Conservation (phyloP, 2,797 vertebrate genomes). For the Sebastes wilsoni region DNA sequence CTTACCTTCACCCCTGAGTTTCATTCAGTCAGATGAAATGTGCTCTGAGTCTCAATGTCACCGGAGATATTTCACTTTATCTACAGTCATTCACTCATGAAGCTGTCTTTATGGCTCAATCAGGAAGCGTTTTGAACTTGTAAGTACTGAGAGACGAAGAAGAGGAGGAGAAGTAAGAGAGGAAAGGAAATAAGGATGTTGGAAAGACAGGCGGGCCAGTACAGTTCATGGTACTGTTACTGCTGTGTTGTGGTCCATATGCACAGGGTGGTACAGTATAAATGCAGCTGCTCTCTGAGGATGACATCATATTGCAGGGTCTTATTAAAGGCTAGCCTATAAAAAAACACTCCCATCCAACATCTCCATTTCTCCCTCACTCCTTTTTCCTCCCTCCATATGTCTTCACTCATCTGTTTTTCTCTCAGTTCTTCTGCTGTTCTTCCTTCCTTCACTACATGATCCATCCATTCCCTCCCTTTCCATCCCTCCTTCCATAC, state of each 20-base stretch:
- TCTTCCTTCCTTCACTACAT: not conserved
- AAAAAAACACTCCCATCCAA: slow-evolving; percentile 16
- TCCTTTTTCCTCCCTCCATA: not conserved
- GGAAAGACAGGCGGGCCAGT: not conserved
- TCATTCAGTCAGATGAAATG: not conserved
- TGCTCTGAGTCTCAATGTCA: not conserved
- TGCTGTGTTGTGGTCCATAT: slow-evolving; percentile 8
- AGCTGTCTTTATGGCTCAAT: not conserved
- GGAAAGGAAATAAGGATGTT: not conserved
- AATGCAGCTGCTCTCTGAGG: slow-evolving; percentile 33
- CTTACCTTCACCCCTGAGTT: not conserved
- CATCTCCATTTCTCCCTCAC: not conserved
- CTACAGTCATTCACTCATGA: not conserved
- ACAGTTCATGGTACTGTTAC: not conserved
- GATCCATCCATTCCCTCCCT: not conserved
- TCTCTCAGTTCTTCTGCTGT: not conserved
- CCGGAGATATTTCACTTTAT: not conserved
- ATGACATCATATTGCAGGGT: slow-evolving; percentile 68
- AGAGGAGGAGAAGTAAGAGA: not conserved
- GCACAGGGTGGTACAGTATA: slow-evolving; percentile 5
- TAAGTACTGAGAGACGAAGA: not conserved
- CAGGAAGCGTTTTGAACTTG: not conserved
- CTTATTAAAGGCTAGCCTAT: slow-evolving; percentile 43
- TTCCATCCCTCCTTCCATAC: not conserved
- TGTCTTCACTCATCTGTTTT: not conserved